Base-by-base conservation (phyloP, 2,888 invertebrate genomes). In the Mamestra brassicae region DNA sequence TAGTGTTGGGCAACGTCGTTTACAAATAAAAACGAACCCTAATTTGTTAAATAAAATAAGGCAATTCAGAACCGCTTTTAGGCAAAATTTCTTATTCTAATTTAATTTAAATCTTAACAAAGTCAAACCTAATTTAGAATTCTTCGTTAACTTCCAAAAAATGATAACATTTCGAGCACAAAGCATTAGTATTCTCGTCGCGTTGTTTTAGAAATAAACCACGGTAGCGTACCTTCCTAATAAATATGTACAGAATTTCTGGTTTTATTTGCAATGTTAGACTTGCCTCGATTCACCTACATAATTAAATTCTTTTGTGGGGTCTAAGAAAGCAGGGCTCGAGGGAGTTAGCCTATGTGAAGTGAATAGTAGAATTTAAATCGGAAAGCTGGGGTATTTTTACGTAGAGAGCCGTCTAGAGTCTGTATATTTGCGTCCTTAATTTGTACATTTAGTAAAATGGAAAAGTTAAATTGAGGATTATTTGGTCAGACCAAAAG, bases 281-380 rank as follows among this genome's bases (percentile, higher is more conserved):
- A 78, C 64, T 74, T 78, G 85, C 78, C 78, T 77, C 64, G 57
- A 66, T 78, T 76, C 75, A 79, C 88, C 72, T 86, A 87, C 76
- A 86, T 86, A 86, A 87, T 86, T 86, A 86, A 86, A 86, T 86
- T 87, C 81, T 87, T 86, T 87, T 83, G 84, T 83, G 81, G 78
- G 66, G 63, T 72, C 80, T 71, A 74, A 83, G 78, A 78, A 62
- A 80, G 74, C 73, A 70, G 76, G 65, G 58, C 80, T 65, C 75
- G 64, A 47, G 74, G 73, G 80, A 77, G 45, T 68, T 70, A 64
- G 74, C 74, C 47, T 76, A 74, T 55, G 68, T 58, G 34, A 61
- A 69, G 36, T 69, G 60, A 54, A 73, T 80, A 63, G 69, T 57
- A 60, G 81, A 80, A 58, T 81, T 80, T 70, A 61, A 66, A 74